Base-by-base conservation (phyloP, 2,888 invertebrate genomes). In the Hirtodrosophila alboralis region DNA sequence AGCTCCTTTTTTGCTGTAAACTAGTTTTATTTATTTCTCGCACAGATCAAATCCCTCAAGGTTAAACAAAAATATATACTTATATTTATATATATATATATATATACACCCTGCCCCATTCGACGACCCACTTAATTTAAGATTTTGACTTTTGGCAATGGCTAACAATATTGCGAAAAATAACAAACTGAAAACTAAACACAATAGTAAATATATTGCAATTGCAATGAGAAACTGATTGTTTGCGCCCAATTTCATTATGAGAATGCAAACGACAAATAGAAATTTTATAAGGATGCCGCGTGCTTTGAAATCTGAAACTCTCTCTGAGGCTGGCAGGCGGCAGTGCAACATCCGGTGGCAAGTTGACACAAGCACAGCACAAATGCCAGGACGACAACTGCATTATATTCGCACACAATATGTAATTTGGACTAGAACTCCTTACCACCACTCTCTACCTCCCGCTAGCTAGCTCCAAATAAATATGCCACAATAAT, bases 161-260 rank as follows among this genome's bases (percentile, higher is more conserved):
- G 4, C 60, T 47, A 43, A 40, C 38, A 44, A 37, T 30, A 21
- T 7, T 18, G 16, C 30, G n/a, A 12, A 30, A 74, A 44, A 18
- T 59, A 67, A 62, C 44, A 18, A 26, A 26, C 18, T 5, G 5
- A 21, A 21, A 21, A n/a, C n/a, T 21, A 21, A 21, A 21, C 18
- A 21, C 26, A 38, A 33, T 31, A 26, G 30, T 37, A 37, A 56
- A 41, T 38, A 56, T 48, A 63, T 54, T 54, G 52, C n/a, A 51
- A 44, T 37, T 56, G 51, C 27, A 12, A 30, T 37, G 44, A 37
- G 56, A 53, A 49, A 51, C 14, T 51, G 47, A 61, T 83, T 79
- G 83, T 65, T 81, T 73, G 66, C 66, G 31, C 47, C 51, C 61
- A 73, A 78, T 83, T 83, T 74, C 64, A 79, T 79, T 79, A 62